Evolutionary conservation across 1,140 invertebrate genomes (phyloP).

Genomic region (Leptoteleia sp.): DNA sequence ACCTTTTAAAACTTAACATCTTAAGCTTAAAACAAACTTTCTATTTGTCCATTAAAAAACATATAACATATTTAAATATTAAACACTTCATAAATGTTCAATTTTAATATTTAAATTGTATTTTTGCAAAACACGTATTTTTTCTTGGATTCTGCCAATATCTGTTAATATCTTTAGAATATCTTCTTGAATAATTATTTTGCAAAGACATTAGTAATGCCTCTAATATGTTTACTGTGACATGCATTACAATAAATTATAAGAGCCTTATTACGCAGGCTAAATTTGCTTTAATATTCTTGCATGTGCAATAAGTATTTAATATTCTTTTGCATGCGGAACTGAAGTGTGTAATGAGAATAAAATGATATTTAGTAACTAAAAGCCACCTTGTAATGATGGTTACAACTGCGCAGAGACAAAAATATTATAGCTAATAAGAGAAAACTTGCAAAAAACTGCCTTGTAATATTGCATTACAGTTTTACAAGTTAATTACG

Average conservation of each 20-base stretch:
- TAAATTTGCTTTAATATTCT: background rate
- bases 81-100: no score
- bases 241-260: background rate
- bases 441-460: background rate
- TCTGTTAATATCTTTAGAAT: no score
- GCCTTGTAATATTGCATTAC: no score
- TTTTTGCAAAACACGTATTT: no score
- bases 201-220: no score
- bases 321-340: background rate
- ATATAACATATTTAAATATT: no score
- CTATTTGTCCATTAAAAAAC: no score
- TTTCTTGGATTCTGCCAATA: no score
- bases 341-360: background rate
- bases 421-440: background rate
- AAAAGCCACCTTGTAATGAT: background rate
- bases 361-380: background rate
- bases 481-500: no score
- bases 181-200: background rate
- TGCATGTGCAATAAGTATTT: background rate
- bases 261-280: background rate
- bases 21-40: no score
- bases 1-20: no score
- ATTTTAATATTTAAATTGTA: no score
- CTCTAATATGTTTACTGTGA: background rate
- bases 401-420: background rate